Percentiles rank a stretch among this genome's conserved stretches.
Evolutionary conservation across 2,888 invertebrate species (phyloP).

Genomic region (Cyaniris semiargus): DNA sequence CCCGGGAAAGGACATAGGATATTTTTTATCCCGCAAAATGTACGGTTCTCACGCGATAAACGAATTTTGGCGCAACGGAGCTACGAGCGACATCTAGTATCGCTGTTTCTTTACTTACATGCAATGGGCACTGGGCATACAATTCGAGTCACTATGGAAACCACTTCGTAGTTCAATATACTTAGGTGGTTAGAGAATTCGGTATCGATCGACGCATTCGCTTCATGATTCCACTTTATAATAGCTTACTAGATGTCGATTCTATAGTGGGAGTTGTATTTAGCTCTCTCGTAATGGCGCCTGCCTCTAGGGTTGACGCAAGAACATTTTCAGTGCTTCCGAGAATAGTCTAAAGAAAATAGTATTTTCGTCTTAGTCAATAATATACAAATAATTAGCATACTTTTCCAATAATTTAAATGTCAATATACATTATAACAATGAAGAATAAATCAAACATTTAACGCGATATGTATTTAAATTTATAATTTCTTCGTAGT

Average conservation of each 20-base stretch:
- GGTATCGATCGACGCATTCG: conserved; percentile 22
- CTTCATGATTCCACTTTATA: conserved; percentile 24
- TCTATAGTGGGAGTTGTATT: conserved; percentile 26
- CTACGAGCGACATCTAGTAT: too few species aligned
- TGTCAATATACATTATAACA: too few species aligned
- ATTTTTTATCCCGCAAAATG: too few species aligned
- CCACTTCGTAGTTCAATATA: neutral
- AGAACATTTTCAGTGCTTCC: neutral
- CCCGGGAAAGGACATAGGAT: too few species aligned
- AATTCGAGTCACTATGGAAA: neutral
- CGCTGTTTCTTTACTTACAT: neutral
- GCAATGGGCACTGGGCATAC: neutral
- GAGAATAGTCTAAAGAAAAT: neutral
- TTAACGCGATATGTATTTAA: too few species aligned
- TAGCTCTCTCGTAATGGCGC: conserved; percentile 30
- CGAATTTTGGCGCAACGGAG: too few species aligned
- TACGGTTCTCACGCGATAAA: too few species aligned
- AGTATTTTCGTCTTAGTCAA: too few species aligned
- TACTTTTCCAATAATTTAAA: too few species aligned
- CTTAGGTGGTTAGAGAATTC: neutral
- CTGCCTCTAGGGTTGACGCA: neutral
- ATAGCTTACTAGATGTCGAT: conserved; percentile 31
- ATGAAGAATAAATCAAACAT: too few species aligned
- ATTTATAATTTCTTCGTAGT: too few species aligned
- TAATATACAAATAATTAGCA: too few species aligned